Base-by-base conservation (phyloP, 2,113 vertebrate species). In the Genyomyrus donnyi region DNA sequence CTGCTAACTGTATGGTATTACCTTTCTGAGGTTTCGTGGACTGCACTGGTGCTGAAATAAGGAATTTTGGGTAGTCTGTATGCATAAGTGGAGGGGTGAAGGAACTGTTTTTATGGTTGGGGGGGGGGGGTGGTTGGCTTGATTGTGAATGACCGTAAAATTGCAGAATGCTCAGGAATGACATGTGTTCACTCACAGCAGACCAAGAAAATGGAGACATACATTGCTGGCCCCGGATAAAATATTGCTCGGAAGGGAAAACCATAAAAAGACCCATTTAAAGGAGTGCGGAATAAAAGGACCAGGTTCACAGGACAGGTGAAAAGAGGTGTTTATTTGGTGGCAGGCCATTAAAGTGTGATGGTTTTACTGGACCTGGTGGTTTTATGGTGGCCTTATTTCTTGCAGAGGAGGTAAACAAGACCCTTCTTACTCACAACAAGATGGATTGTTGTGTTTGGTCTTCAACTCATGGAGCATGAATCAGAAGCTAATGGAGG, bases 401-500 rank as follows among this genome's bases (percentile, higher is more conserved):
- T 91, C 92, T 93, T 91, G 56, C 89, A 86, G 77, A 53, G 74
- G 91, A 90, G 91, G 91, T 80, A 92, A 93, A 92, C 91, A 86
- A 53, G 88, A 74, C 88, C 77, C 87, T 89, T 92, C 89, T 35
- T 62, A 89, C 31, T 8, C 53, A 89, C 87, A 91, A 90, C 88
- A 92, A 92, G 92, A 93, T 91, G 90, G 91, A 93, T 93, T 89
- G 92, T 87, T 62, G 85, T 90, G 91, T 52, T 90, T 35, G 19
- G 90, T 62, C 87, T 90, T 89, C 70, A 50, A 88, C 39, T 88
- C 90, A 80, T 24, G 62, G 85, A 42, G 90, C 90, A 93, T 93
- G 92, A 93, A 91, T 93, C 93, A 93, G 91, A 62, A 88, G 83
- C 48, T 92, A 93, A 92, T 93, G 85, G 92, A 90, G 70, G 91